These are phyloP conservation scores for Phalloptychus januarius DNA, from an alignment of 2,797 vertebrate genomes.

Conservation along the genomic window DNA sequence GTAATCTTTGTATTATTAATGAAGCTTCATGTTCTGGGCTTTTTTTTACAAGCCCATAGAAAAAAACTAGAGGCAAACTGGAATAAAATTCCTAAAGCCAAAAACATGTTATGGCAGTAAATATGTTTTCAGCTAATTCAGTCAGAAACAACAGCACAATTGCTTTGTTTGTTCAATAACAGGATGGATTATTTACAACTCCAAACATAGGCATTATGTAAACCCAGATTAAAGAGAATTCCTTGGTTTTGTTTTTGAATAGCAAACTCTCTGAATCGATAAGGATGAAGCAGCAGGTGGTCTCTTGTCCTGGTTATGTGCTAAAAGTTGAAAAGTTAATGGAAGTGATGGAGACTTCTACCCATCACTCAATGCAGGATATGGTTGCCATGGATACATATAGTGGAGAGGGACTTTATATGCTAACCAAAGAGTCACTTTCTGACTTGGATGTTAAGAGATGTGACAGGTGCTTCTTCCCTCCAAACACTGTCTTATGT, in stretches of 20 bases:
- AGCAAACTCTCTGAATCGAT: not conserved
- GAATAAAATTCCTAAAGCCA: conserved; percentile 1
- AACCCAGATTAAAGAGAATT: not conserved
- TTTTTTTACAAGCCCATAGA: not conserved
- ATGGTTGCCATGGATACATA: not conserved
- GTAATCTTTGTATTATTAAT: not conserved
- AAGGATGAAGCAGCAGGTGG: not conserved
- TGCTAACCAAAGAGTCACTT: not conserved
- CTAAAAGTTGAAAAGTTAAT: not conserved
- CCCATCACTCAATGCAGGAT: not conserved
- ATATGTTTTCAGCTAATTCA: not conserved
- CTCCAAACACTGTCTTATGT: not conserved
- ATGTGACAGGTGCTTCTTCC: not conserved
- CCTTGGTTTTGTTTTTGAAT: not conserved
- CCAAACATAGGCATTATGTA: not conserved
- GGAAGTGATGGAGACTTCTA: not conserved
- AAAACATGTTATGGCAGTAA: not conserved
- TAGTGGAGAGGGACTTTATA: not conserved
- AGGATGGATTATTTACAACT: not conserved
- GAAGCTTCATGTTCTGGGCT: not conserved
- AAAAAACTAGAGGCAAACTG: conserved; percentile 23
- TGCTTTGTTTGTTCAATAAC: not conserved
- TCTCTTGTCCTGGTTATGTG: not conserved
- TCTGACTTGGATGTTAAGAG: not conserved
- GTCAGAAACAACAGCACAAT: not conserved